Conservation (phyloP, 2,113 vertebrate species). For the Pelvicachromis taeniatus region DNA sequence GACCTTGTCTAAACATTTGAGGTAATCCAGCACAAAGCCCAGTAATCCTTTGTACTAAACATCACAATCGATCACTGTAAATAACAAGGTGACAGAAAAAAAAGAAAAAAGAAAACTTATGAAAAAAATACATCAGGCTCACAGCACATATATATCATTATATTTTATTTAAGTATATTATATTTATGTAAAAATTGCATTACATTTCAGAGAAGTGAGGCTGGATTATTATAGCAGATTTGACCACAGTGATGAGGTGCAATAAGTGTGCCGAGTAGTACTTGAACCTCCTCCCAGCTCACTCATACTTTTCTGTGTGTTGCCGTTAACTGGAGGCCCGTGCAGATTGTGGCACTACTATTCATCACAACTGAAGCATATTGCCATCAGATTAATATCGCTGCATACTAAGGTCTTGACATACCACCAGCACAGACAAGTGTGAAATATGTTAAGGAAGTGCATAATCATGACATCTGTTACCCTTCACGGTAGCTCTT, state of each 20-base stretch:
- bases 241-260: constrained; percentile 16
- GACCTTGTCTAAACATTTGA: constrained; percentile 17
- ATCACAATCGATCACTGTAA: neutral
- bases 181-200: neutral
- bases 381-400: constrained; percentile 79
- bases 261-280: constrained; percentile 36
- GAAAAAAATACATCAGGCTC: neutral
- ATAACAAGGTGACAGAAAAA: neutral
- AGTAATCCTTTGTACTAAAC: constrained; percentile 17
- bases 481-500: constrained; percentile 79
- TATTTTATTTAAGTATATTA: no score
- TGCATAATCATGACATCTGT: constrained; percentile 95
- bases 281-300: constrained; percentile 50
- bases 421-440: constrained; percentile 64
- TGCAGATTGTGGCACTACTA: constrained; percentile 57
- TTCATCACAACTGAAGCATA: constrained; percentile 72
- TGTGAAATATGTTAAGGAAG: constrained; percentile 84
- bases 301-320: constrained; percentile 30
- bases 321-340: constrained; percentile 59
- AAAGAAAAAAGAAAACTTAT: neutral
- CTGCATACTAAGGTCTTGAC: constrained; percentile 34
- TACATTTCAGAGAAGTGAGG: neutral
- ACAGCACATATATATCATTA: no score
- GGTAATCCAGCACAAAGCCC: constrained; percentile 12
- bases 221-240: neutral